Conservation (phyloP, 2,888 invertebrate species). For the Ceriagrion tenellum region DNA sequence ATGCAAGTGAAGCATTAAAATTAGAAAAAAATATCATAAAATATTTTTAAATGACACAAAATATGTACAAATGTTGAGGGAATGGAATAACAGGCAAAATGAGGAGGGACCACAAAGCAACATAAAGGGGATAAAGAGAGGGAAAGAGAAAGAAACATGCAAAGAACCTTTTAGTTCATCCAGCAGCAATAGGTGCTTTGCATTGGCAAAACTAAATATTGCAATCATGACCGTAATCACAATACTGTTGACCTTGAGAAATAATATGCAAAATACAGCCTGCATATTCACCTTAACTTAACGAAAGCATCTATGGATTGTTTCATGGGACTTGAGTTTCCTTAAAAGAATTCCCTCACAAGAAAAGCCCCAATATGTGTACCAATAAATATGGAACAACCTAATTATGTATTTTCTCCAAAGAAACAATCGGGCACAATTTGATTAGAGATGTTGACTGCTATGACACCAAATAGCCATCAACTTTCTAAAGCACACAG, state of each 20-base stretch:
- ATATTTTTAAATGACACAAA: not conserved
- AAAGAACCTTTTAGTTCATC: constrained; percentile 58
- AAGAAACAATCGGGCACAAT: not conserved
- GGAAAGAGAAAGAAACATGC: constrained; percentile 55
- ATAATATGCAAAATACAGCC: not conserved
- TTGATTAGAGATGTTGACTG: not conserved
- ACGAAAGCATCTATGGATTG: constrained; percentile 31
- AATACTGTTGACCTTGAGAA: not conserved
- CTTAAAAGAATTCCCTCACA: not conserved
- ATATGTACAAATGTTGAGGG: not conserved
- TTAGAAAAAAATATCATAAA: constrained; percentile 8
- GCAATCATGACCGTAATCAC: constrained; percentile 8
- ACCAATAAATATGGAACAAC: not conserved
- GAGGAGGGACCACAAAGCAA: constrained; percentile 38
- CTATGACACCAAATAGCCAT: not conserved
- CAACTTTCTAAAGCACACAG: not conserved
- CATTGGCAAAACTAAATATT: constrained; percentile 57
- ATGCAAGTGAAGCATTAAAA: constrained; percentile 40
- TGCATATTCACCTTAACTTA: not conserved
- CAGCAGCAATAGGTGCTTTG: constrained; percentile 58
- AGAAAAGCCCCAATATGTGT: not conserved
- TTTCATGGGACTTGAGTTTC: not conserved
- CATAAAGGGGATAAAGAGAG: constrained; percentile 29
- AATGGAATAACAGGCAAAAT: constrained; percentile 38
- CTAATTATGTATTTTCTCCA: not conserved